Evolutionary conservation across 2,888 invertebrate species (phyloP), one percentile per base, ranked within the genome.

Genomic region (Drosophila bunnanda): DNA sequence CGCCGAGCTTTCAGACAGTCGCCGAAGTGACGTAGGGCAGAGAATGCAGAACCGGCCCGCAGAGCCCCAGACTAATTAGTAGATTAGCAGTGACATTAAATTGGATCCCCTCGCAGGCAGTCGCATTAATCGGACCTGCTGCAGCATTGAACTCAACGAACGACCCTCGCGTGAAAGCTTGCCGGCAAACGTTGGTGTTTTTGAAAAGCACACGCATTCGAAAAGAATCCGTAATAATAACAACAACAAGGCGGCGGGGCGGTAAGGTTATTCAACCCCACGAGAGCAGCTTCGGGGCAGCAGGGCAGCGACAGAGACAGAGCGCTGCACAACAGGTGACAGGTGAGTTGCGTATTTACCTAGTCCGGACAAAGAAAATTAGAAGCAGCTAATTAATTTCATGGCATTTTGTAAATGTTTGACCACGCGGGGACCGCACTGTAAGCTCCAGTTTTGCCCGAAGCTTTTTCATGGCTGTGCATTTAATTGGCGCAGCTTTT

Each of bases 391-490:
- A 13, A n/a, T 30, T 56, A 34, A 54, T 68, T 67, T 68, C 48
- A 64, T 41, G 39, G 3, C 15, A 10, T 48, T 67, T 69, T 39
- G 46, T 67, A 55, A 56, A 22, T 55, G 20, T 34, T 55, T 44
- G 38, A 67, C 39, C 66, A 67, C 67, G 67, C 69, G 67, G 69
- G 38, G 50, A 46, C 36, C 44, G 36, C 15, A 20, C 28, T 15
- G 52, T 79, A 87, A 87, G 85, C 88, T 82, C 41, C 68, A 75
- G 58, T 87, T 87, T 72, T 75, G 64, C 34, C 50, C 17, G 17
- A 17, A 79, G 78, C 80, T 81, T 79, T 80, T 30, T 25, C 53
- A 55, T 58, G 44, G 55, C 53, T 46, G 52, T 69, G 50, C 38
- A 34, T 57, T 50, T 69, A 38, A 52, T 68, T 68, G 56, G 44